phyloP scores from a whole-genome alignment of 1,140 invertebrate genomes.

The Uloborus diversus region DNA sequence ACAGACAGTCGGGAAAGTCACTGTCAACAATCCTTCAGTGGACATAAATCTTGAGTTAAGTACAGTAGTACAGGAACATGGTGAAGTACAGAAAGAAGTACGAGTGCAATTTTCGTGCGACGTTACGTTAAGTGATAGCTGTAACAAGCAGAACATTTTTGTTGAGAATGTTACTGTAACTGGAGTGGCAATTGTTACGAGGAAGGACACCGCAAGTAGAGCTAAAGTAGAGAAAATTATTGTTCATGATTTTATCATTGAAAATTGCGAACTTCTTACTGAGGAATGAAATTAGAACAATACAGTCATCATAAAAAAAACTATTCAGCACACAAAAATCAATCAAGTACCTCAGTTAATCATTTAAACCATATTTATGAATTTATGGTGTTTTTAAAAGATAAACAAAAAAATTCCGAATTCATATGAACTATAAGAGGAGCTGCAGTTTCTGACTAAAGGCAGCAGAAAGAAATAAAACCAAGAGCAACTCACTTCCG shows the following conservation, averaged over 20 bases:
- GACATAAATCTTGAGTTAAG: not conserved
- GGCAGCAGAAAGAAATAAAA: too few relatives aligned
- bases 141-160: slow-evolving; percentile 4
- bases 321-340: too few relatives aligned
- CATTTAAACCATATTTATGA: too few relatives aligned
- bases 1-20: not conserved
- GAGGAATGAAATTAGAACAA: slow-evolving; percentile 26
- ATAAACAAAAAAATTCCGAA: too few relatives aligned
- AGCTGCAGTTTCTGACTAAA: too few relatives aligned
- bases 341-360: too few relatives aligned
- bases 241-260: slow-evolving; percentile 5
- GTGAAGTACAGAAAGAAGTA: slow-evolving; percentile 8
- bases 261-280: not conserved
- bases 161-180: slow-evolving; percentile 7
- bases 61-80: not conserved
- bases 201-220: not conserved
- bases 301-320: too few relatives aligned
- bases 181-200: not conserved
- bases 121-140: not conserved
- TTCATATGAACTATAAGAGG: too few relatives aligned
- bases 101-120: slow-evolving; percentile 1
- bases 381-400: too few relatives aligned
- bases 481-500: too few relatives aligned
- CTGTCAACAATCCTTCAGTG: slow-evolving; percentile 5
- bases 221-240: slow-evolving; percentile 10